Evolutionary conservation across 2,113 vertebrate species (phyloP), one percentile per base, ranked within the genome.

Genomic region (Tursiops truncatus): DNA sequence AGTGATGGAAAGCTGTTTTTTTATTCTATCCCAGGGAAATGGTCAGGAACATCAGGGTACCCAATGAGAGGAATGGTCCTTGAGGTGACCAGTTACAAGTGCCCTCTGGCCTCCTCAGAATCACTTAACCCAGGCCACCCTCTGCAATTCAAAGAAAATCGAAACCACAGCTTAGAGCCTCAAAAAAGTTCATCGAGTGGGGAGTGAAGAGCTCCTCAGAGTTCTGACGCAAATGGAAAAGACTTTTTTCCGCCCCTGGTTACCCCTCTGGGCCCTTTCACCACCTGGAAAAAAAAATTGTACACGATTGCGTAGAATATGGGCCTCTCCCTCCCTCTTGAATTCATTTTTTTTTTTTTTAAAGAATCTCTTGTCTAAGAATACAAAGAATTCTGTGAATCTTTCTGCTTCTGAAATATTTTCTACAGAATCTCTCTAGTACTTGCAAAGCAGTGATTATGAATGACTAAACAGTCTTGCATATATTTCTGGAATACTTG

Each of bases 401-500:
- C 96, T 85, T 98, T 95, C 90, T 90, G 5, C 93, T 97, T 98
- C 97, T 98, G 97, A 98, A 97, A 58, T 97, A 98, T 97, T 95
- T 96, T 97, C 88, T 94, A 92, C 96, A 98, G 97, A 97, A 97
- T 94, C 98, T 93, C 97, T 89, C 0, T 97, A 93, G 98, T 89
- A 91, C 98, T 98, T 97, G 98, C 97, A 98, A 98, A 98, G 97
- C 56, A 83, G 96, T 97, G 98, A 98, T 98, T 98, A 98, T 98
- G 98, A 98, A 99, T 98, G 97, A 98, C 98, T 98, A 99, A 98
- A 98, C 96, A 97, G 98, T 93, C 94, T 3, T 95, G 97, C 95
- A 89, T 97, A 98, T 96, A 98, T 98, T 98, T 99, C 98, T 98
- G 97, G 98, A 97, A 97, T 98, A 98, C 96, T 98, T 98, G 98